Evolutionary conservation across 2,113 vertebrate species (phyloP), one percentile per base, ranked within the genome.

Genomic region (Takifugu bimaculatus): DNA sequence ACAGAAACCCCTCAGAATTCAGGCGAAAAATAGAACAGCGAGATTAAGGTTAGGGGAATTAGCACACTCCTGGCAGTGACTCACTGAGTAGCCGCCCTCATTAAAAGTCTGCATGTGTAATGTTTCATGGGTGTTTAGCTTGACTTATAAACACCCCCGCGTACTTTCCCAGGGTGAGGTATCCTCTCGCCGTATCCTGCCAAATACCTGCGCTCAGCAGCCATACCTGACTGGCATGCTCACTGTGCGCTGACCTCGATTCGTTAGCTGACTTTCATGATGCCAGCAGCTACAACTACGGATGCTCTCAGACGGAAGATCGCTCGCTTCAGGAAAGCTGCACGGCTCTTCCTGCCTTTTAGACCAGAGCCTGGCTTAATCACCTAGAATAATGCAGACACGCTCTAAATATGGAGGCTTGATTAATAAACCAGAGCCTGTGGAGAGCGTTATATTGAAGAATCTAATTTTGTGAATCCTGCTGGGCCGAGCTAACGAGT

Each of bases 311-410:
- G 57, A 68, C 57, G 60, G 57, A 28, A 63, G 65, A 70, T 57
- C 52, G 63, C 57, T 58, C 53, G 75, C 80, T 65, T 66, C n/a
- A 20, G 69, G 72, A 74, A 55, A 29, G 45, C 26, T 54, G 5
- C 27, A 62, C 62, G 32, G 60, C 70, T 80, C 50, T 60, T 74
- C 50, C 42, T 55, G 72, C 26, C 49, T 77, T 70, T 70, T 48
- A 60, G 54, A 74, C 59, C 57, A 68, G 57, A 69, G 61, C 48
- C 12, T 54, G 52, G 57, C 56, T 79, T 80, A 72, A 82, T 79
- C 56, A 65, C 32, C 55, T 43, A 57, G 54, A 80, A 79, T 76
- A 78, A 79, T 64, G 53, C 56, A 70, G 13, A 44, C 45, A 28
- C 1, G 4, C 29, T 71, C 62, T 77, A 54, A 80, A 75, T 79